Percentiles rank a stretch among this genome's conserved stretches.
Evolutionary conservation across 64 coral and sea anemone genomes (phyloP).

Genomic region (Cladopsammia gracilis): DNA sequence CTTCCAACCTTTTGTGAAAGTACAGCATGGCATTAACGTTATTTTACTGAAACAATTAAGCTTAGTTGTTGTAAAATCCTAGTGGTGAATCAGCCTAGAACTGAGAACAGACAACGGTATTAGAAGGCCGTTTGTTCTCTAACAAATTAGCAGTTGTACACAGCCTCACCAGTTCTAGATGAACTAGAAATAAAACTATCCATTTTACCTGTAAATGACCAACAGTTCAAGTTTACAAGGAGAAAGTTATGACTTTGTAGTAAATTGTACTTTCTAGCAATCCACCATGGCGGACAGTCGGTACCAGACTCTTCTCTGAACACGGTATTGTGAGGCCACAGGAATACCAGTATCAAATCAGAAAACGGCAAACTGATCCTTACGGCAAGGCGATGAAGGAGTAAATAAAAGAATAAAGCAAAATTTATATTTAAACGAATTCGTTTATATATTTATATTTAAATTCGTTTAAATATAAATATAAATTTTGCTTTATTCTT

Average conservation of each 20-base stretch:
- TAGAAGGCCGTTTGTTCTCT: too few relatives aligned
- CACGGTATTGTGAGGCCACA: too few relatives aligned
- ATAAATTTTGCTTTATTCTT: too few relatives aligned
- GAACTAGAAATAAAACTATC: background rate
- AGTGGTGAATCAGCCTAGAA: too few relatives aligned
- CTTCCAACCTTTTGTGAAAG: background rate
- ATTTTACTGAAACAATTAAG: background rate
- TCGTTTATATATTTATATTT: too few relatives aligned
- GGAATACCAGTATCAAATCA: background rate
- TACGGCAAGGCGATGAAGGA: too few relatives aligned
- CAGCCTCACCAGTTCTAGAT: background rate
- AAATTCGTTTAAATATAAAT: too few relatives aligned
- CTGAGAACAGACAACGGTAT: too few relatives aligned
- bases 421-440: too few relatives aligned
- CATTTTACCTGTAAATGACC: background rate
- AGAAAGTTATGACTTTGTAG: background rate
- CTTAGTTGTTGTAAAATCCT: too few relatives aligned
- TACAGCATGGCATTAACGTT: background rate
- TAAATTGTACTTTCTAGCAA: background rate
- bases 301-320: background rate
- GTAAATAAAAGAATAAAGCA: too few relatives aligned
- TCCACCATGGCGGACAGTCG: conserved; percentile 8
- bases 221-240: background rate
- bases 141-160: background rate
- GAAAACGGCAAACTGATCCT: too few relatives aligned